phyloP scores from a whole-genome alignment of 2,797 vertebrate genomes.

The Acanthiza pusilla region DNA sequence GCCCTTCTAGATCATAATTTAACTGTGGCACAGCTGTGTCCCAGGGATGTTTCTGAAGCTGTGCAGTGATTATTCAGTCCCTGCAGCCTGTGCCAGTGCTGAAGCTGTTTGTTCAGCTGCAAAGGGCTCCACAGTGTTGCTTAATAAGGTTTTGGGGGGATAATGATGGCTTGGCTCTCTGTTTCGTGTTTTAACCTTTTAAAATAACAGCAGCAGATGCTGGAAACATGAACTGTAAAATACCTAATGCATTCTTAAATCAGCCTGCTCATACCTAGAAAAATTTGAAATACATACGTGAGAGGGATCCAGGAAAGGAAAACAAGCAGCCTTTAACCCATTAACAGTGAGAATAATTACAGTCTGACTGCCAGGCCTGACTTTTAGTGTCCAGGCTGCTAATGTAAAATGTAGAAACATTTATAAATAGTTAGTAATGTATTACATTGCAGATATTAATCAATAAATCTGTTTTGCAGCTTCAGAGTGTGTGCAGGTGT shows the following conservation, averaged over 20 bases:
- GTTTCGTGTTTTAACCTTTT: neutral
- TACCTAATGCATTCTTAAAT: neutral
- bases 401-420: neutral
- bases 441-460: neutral
- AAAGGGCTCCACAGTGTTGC: neutral
- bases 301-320: neutral
- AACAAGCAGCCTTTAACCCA: neutral
- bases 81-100: neutral
- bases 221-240: neutral
- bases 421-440: neutral
- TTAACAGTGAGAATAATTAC: neutral
- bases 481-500: neutral
- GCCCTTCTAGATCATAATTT: neutral
- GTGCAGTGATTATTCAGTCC: neutral
- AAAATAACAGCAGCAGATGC: neutral
- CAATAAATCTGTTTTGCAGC: neutral
- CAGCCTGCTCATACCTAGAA: neutral
- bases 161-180: conserved; percentile 10
- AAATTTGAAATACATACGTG: neutral
- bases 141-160: neutral
- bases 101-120: conserved; percentile 1
- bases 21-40: neutral
- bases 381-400: neutral
- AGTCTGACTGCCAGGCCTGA: neutral
- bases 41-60: neutral